Conservation (phyloP, 2,113 vertebrate genomes). For the Deroptyus accipitrinus region DNA sequence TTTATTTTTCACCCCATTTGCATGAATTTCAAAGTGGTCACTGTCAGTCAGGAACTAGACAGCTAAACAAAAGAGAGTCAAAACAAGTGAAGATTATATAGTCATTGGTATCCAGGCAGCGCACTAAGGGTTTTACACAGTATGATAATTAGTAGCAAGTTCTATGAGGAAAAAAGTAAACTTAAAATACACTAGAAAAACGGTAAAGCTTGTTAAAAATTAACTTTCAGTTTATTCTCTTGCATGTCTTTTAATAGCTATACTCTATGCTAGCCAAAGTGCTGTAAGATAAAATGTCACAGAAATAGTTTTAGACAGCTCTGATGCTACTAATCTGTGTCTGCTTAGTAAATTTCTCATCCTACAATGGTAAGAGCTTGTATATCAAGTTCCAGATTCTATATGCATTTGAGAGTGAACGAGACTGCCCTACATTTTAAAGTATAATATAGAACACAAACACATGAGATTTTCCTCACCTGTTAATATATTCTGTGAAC, state of each 20-base stretch:
- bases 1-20: conserved; percentile 53
- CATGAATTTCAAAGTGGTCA: conserved; percentile 3
- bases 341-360: neutral
- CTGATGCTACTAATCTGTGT: neutral
- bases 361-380: neutral
- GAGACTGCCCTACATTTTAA: neutral
- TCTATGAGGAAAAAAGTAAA: neutral
- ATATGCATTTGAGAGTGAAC: neutral
- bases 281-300: neutral
- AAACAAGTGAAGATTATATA: conserved; percentile 23
- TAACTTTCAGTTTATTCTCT: neutral
- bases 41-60: conserved; percentile 38
- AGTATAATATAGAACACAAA: neutral
- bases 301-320: neutral
- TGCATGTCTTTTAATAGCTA: neutral
- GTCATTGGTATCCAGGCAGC: neutral
- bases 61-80: conserved; percentile 27
- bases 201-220: neutral
- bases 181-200: neutral
- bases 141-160: conserved; percentile 1
- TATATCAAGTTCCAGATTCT: neutral
- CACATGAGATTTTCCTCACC: neutral
- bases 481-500: neutral
- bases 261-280: neutral
- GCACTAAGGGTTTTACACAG: neutral